phyloP scores from a whole-genome alignment of 2,797 vertebrate genomes.

The Poeciliopsis presidionis region DNA sequence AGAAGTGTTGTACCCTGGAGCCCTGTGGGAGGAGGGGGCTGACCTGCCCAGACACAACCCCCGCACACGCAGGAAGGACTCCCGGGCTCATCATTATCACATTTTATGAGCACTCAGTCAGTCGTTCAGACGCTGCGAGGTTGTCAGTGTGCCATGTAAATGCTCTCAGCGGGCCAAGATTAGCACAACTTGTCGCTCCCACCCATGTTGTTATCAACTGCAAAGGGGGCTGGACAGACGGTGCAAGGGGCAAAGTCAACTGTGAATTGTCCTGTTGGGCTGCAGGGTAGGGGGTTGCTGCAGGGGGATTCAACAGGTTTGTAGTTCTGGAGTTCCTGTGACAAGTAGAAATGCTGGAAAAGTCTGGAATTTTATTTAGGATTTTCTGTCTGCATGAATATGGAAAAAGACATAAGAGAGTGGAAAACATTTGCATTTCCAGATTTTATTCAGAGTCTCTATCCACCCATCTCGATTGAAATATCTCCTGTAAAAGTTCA shows the following conservation, averaged over 20 bases:
- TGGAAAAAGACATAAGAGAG: not conserved
- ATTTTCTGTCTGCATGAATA: not conserved
- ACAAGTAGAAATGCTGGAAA: not conserved
- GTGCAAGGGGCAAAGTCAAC: constrained; percentile 70
- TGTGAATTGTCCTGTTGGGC: constrained; percentile 52
- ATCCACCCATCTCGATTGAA: not conserved
- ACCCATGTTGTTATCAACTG: constrained; percentile 63
- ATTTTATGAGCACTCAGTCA: constrained; percentile 70
- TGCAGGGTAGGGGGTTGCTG: constrained; percentile 20
- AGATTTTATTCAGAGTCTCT: not conserved
- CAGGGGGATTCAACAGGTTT: constrained; percentile 29
- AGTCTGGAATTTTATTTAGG: not conserved
- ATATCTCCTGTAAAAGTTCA: not conserved
- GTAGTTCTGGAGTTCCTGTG: not conserved
- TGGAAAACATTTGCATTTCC: not conserved
- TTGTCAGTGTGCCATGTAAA: constrained; percentile 67
- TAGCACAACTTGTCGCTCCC: constrained; percentile 57
- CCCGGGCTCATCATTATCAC: constrained; percentile 72
- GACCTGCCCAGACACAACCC: constrained; percentile 52
- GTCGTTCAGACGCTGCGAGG: constrained; percentile 57
- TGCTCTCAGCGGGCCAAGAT: constrained; percentile 58
- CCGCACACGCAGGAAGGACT: constrained; percentile 41
- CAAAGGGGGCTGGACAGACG: constrained; percentile 42
- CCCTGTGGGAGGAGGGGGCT: constrained; percentile 24
- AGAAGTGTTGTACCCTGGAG: constrained; percentile 49